Conservation (phyloP, 2,888 invertebrate genomes). For the Pantelozetes paolii region DNA sequence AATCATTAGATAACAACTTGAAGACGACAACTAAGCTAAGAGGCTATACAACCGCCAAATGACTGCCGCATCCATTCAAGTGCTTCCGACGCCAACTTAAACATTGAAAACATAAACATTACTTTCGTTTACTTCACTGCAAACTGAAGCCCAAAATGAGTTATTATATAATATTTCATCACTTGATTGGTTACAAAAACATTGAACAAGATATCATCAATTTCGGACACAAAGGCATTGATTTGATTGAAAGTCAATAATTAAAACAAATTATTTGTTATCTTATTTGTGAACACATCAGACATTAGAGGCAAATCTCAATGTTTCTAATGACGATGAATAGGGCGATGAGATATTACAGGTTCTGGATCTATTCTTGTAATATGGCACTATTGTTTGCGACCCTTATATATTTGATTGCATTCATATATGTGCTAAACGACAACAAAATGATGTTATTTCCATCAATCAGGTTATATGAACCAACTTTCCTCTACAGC, state of each 20-base stretch:
- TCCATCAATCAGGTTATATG: conserved; percentile 56
- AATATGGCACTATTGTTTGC: conserved; percentile 79
- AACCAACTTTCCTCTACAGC: conserved; percentile 77
- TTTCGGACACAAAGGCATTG: conserved; percentile 12
- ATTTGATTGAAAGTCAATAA: conserved; percentile 25
- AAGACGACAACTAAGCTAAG: not conserved
- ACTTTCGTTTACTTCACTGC: not conserved
- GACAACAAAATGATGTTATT: conserved; percentile 52
- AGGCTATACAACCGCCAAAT: not conserved
- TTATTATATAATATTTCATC: not conserved
- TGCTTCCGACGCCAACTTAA: conserved; percentile 15
- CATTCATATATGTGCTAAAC: conserved; percentile 59
- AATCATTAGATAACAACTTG: not conserved
- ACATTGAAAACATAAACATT: not conserved
- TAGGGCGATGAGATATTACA: conserved; percentile 54
- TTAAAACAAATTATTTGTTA: not conserved
- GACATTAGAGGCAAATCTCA: conserved; percentile 26
- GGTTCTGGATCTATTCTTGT: conserved; percentile 88
- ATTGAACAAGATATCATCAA: not conserved
- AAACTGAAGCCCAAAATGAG: not conserved
- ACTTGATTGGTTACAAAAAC: not conserved
- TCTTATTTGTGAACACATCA: not conserved
- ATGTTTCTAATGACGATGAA: conserved; percentile 48
- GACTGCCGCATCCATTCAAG: not conserved
- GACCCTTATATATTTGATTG: conserved; percentile 72